Percentiles rank a stretch among this genome's conserved stretches.
phyloP scores from a whole-genome alignment of 2,888 invertebrate species.

The Pristionchus japonicus region DNA sequence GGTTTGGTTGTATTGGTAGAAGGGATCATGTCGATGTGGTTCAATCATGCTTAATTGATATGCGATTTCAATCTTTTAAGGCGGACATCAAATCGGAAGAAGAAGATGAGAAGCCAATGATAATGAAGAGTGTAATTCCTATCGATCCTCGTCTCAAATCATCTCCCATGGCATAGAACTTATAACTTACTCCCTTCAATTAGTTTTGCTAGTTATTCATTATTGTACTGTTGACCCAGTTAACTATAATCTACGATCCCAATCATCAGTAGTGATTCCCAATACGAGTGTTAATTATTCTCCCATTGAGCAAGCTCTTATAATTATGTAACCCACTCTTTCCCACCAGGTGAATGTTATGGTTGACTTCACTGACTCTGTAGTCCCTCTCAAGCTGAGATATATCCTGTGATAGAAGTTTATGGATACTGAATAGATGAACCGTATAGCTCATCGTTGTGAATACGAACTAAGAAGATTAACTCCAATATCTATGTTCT shows the following conservation, averaged over 20 bases:
- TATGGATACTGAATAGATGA: constrained; percentile 16
- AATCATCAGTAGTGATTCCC: background rate
- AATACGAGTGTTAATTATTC: constrained; percentile 27
- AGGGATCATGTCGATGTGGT: too few species aligned
- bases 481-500: background rate
- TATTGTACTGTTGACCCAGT: constrained; percentile 24
- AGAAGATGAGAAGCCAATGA: background rate
- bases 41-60: background rate
- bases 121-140: background rate
- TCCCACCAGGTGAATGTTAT: background rate
- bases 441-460: constrained; percentile 3
- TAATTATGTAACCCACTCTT: background rate
- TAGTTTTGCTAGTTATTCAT: background rate
- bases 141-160: constrained; percentile 11
- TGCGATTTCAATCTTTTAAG: background rate
- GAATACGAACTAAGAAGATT: background rate
- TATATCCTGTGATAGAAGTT: constrained; percentile 26
- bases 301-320: constrained; percentile 20
- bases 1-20: background rate
- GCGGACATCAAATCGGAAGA: constrained; percentile 16
- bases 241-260: background rate
- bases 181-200: background rate
- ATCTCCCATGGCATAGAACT: constrained; percentile 13
- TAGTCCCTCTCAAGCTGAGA: constrained; percentile 6
- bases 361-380: background rate